These are phyloP conservation scores for zebrafish (Danio rerio) DNA, from an alignment of 2,113 vertebrate genomes.

Conservation along the genomic window DNA sequence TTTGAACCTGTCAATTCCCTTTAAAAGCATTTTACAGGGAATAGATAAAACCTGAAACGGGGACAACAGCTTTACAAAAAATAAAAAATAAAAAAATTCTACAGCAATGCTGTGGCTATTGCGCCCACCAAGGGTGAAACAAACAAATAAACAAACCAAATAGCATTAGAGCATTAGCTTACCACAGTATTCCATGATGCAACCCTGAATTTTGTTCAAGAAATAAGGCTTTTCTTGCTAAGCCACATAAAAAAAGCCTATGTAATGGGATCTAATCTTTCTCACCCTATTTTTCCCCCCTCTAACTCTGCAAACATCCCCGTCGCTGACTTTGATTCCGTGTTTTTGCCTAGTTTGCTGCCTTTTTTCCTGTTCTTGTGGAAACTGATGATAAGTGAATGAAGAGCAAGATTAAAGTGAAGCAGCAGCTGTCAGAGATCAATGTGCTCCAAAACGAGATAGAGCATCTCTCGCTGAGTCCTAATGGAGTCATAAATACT, in stretches of 20 bases:
- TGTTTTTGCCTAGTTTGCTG: slow-evolving; percentile 32
- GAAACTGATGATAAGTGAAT: slow-evolving; percentile 58
- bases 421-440: slow-evolving; percentile 61
- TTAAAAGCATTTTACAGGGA: slow-evolving; percentile 5
- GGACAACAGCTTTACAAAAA: background rate
- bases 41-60: slow-evolving; percentile 9
- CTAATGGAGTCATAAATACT: slow-evolving; percentile 70
- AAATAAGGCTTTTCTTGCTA: background rate
- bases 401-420: slow-evolving; percentile 71
- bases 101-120: background rate
- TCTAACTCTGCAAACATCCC: slow-evolving; percentile 62
- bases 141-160: background rate
- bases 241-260: background rate
- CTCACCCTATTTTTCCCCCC: slow-evolving; percentile 41
- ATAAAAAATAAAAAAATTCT: no score
- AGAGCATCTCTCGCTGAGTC: slow-evolving; percentile 57
- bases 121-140: background rate
- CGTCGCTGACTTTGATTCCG: slow-evolving; percentile 69
- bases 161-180: slow-evolving; percentile 2
- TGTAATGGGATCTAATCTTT: background rate
- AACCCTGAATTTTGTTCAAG: slow-evolving; percentile 15
- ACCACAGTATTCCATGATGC: background rate
- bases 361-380: slow-evolving; percentile 44
- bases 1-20: slow-evolving; percentile 8
- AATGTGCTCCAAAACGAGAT: slow-evolving; percentile 52